phyloP scores from a whole-genome alignment of 2,888 invertebrate species.

The Pachymerium ferrugineum region DNA sequence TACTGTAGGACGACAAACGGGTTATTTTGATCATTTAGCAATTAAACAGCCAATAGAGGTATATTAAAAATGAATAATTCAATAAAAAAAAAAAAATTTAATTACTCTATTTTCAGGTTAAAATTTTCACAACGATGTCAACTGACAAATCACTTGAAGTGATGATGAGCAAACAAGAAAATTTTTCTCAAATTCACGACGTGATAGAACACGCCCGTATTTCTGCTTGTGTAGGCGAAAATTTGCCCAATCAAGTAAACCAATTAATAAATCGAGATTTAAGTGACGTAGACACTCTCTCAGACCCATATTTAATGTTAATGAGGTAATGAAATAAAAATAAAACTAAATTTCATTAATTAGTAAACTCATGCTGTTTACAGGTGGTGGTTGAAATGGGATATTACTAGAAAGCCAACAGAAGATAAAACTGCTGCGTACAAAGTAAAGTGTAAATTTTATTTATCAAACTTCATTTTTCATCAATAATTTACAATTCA shows the following conservation, averaged over 20 bases:
- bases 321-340: neutral
- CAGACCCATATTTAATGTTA: neutral
- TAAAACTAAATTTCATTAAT: neutral
- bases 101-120: neutral
- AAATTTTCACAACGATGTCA: neutral
- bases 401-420: neutral
- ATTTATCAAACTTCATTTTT: too few species aligned
- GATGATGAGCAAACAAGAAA: neutral
- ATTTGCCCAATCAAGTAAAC: neutral
- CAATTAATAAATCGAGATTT: neutral
- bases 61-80: neutral
- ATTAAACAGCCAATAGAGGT: neutral
- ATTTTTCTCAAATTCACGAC: neutral
- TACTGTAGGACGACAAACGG: neutral
- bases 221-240: neutral
- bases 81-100: neutral
- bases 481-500: too few species aligned
- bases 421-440: neutral
- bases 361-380: neutral
- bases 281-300: neutral
- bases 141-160: neutral
- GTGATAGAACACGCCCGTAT: neutral
- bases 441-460: neutral
- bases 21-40: constrained; percentile 4
- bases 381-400: constrained; percentile 3